phyloP scores from a whole-genome alignment of 2,888 invertebrate species.

The Eucriotettix oculatus region DNA sequence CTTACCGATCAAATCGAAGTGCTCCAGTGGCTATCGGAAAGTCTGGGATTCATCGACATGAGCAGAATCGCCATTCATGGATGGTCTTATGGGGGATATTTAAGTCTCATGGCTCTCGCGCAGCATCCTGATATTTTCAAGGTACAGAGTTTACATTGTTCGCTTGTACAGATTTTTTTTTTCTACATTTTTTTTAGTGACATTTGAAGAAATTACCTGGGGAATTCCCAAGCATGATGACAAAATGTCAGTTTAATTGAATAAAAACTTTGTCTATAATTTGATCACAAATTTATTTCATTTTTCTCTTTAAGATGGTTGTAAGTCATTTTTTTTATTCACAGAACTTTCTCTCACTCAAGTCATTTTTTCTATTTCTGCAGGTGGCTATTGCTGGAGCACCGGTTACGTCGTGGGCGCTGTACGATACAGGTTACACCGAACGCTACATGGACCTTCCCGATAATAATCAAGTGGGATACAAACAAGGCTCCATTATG shows the following conservation, averaged over 20 bases:
- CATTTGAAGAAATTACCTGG: too few relatives aligned
- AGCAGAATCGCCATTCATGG: slow-evolving; percentile 88
- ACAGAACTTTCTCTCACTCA: too few relatives aligned
- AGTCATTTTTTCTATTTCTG: neutral
- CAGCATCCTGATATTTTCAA: slow-evolving; percentile 88
- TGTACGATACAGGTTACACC: slow-evolving; percentile 97
- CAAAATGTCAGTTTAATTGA: too few relatives aligned
- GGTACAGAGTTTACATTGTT: slow-evolving; percentile 28
- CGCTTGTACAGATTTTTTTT: neutral
- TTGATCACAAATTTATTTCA: too few relatives aligned
- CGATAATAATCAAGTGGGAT: slow-evolving; percentile 56
- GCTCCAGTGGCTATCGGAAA: slow-evolving; percentile 66
- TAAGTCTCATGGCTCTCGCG: slow-evolving; percentile 85
- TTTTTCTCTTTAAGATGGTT: neutral
- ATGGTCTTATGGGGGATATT: slow-evolving; percentile 98
- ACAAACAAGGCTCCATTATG: slow-evolving; percentile 69
- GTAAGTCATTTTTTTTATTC: too few relatives aligned
- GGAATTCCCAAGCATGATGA: too few relatives aligned
- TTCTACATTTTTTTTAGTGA: too few relatives aligned
- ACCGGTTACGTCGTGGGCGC: slow-evolving; percentile 91
- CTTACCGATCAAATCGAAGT: slow-evolving; percentile 92
- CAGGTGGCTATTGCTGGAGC: slow-evolving; percentile 84
- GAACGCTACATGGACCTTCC: slow-evolving; percentile 93
- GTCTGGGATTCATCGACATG: slow-evolving; percentile 79
- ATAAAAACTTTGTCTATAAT: too few relatives aligned